These are phyloP conservation scores for Podarcis siculus DNA, from an alignment of 2,797 vertebrate genomes.

Conservation along the genomic window DNA sequence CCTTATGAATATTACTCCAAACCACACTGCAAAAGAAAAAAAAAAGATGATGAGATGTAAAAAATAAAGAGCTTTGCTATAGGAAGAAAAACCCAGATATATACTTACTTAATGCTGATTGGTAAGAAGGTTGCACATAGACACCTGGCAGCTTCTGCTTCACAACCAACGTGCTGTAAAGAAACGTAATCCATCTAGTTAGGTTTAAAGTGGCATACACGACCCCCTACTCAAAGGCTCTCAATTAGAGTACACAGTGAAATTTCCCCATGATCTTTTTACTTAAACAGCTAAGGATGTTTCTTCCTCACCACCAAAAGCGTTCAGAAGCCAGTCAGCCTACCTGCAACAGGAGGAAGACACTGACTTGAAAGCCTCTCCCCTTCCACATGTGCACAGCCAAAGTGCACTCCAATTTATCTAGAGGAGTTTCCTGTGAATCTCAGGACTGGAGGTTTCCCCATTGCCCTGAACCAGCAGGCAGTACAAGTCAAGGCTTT, in stretches of 20 bases:
- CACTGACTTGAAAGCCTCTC: not conserved
- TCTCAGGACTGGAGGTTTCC: not conserved
- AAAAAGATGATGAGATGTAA: constrained; percentile 39
- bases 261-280: not conserved
- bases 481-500: not conserved
- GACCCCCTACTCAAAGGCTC: not conserved
- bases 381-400: not conserved
- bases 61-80: not conserved
- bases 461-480: not conserved
- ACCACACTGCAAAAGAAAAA: constrained; percentile 89
- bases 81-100: not conserved
- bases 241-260: no score
- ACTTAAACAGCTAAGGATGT: not conserved
- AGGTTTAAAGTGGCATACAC: constrained; percentile 17
- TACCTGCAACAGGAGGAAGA: no score
- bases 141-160: constrained; percentile 98
- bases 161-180: constrained; percentile 92
- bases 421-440: not conserved
- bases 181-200: constrained; percentile 31
- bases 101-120: constrained; percentile 93
- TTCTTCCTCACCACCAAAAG: not conserved
- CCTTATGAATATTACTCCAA: constrained; percentile 98
- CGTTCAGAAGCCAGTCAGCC: not conserved
- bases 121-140: constrained; percentile 97
- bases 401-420: not conserved